These are phyloP conservation scores for Temnothorax longispinosus DNA, from an alignment of 1,140 invertebrate species.

Conservation along the genomic window DNA sequence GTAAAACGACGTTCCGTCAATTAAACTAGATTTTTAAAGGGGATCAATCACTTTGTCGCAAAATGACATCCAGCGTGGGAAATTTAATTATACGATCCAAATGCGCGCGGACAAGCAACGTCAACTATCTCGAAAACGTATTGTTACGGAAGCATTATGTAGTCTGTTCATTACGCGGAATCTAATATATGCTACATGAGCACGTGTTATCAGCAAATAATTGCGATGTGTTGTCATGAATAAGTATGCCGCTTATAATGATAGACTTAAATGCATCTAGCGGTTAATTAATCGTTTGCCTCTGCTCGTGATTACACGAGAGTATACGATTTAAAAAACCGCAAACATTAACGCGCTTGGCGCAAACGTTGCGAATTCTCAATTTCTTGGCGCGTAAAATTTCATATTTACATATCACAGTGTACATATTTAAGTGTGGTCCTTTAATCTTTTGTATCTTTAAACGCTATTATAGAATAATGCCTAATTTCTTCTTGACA, in stretches of 20 bases:
- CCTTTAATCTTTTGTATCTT: not conserved
- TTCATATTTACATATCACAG: not conserved
- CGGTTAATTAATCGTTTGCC: slow-evolving; percentile 17
- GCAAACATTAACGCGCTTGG: not conserved
- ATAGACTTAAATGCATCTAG: slow-evolving; percentile 8
- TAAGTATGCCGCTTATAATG: slow-evolving; percentile 20
- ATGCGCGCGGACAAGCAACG: not conserved
- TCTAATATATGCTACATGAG: not conserved
- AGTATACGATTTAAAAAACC: not conserved
- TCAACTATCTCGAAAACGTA: slow-evolving; percentile 8
- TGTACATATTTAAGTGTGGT: not conserved
- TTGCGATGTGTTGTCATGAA: not conserved
- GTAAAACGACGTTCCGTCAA: slow-evolving; percentile 18
- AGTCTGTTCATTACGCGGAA: not conserved
- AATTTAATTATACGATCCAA: slow-evolving; percentile 23
- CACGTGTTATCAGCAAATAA: slow-evolving; percentile 16
- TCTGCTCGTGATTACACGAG: not conserved
- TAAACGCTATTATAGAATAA: not conserved
- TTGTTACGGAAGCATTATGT: not conserved
- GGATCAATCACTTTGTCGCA: slow-evolving; percentile 23
- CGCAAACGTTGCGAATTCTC: not conserved
- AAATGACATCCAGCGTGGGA: not conserved
- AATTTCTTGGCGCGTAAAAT: not conserved
- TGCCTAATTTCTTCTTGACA: not conserved
- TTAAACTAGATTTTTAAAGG: slow-evolving; percentile 20